Percentiles rank a stretch among this genome's conserved stretches.
These are phyloP conservation scores for Lithosia quadra DNA, from an alignment of 2,888 invertebrate species.

Conservation along the genomic window DNA sequence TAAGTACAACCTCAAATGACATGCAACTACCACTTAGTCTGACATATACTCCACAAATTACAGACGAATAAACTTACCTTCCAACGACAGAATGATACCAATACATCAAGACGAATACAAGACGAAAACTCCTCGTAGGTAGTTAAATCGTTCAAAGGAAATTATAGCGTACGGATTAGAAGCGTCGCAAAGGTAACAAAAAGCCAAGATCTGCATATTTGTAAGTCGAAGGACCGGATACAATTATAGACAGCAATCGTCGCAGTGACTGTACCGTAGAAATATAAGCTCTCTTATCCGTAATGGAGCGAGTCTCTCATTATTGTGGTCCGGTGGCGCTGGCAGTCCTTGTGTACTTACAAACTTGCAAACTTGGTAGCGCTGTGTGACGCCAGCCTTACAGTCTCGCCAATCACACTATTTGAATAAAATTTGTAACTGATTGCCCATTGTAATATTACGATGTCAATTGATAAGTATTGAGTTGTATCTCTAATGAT, in stretches of 20 bases:
- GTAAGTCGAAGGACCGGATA: slow-evolving; percentile 72
- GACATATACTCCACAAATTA: slow-evolving; percentile 39
- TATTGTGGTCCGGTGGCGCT: slow-evolving; percentile 70
- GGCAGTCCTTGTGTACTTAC: slow-evolving; percentile 41
- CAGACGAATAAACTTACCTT: slow-evolving; percentile 14
- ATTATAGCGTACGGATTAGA: slow-evolving; percentile 51
- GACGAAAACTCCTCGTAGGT: slow-evolving; percentile 2
- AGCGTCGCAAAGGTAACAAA: slow-evolving; percentile 46
- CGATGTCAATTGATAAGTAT: background rate
- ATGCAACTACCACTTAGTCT: slow-evolving; percentile 54
- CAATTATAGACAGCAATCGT: slow-evolving; percentile 82
- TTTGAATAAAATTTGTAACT: background rate
- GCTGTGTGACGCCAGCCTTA: slow-evolving; percentile 6
- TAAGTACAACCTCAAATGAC: slow-evolving; percentile 49
- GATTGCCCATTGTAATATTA: background rate
- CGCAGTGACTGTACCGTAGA: slow-evolving; percentile 64
- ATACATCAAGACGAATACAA: slow-evolving; percentile 10
- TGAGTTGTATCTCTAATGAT: too few species aligned
- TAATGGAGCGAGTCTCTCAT: slow-evolving; percentile 77
- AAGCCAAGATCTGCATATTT: slow-evolving; percentile 56
- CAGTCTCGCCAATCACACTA: background rate
- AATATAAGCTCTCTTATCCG: slow-evolving; percentile 76
- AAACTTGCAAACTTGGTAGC: slow-evolving; percentile 41
- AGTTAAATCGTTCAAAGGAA: slow-evolving; percentile 30
- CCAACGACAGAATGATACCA: slow-evolving; percentile 9